Percentiles rank a stretch among this genome's conserved stretches.
Evolutionary conservation across 2,888 invertebrate genomes (phyloP).

Genomic region (Axea sp.): DNA sequence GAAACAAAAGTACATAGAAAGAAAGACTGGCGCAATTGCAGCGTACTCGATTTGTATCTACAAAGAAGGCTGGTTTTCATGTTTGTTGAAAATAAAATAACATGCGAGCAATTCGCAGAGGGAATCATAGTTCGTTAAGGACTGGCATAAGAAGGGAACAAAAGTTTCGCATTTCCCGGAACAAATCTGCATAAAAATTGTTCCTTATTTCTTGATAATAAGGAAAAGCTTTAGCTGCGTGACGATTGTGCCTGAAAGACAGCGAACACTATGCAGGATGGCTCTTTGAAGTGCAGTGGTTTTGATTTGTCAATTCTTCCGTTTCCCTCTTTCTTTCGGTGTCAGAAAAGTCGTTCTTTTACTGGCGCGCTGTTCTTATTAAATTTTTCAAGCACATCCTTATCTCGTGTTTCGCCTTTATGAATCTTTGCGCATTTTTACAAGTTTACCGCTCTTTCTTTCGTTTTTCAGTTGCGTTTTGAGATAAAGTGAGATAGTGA

Average conservation of each 20-base stretch:
- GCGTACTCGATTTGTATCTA: slow-evolving; percentile 29
- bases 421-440: slow-evolving; percentile 35
- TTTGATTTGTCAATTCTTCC: slow-evolving; percentile 62
- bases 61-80: slow-evolving; percentile 21
- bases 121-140: slow-evolving; percentile 44
- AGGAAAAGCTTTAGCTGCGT: slow-evolving; percentile 53
- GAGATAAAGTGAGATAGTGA: no score
- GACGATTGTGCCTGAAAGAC: slow-evolving; percentile 45
- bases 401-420: slow-evolving; percentile 58
- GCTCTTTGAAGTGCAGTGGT: slow-evolving; percentile 54
- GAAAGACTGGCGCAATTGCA: background rate
- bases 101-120: slow-evolving; percentile 14
- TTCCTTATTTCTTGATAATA: slow-evolving; percentile 58
- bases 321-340: slow-evolving; percentile 45
- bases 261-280: slow-evolving; percentile 21
- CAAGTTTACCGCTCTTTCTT: slow-evolving; percentile 7
- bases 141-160: slow-evolving; percentile 30
- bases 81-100: slow-evolving; percentile 36
- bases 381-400: slow-evolving; percentile 61
- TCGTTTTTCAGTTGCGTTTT: slow-evolving; percentile 3
- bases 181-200: slow-evolving; percentile 58
- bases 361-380: slow-evolving; percentile 50
- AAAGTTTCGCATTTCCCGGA: slow-evolving; percentile 51
- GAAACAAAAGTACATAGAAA: background rate
- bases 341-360: slow-evolving; percentile 40